These are phyloP conservation scores for Chrysina gloriosa DNA, from an alignment of 2,888 invertebrate genomes.

Conservation along the genomic window DNA sequence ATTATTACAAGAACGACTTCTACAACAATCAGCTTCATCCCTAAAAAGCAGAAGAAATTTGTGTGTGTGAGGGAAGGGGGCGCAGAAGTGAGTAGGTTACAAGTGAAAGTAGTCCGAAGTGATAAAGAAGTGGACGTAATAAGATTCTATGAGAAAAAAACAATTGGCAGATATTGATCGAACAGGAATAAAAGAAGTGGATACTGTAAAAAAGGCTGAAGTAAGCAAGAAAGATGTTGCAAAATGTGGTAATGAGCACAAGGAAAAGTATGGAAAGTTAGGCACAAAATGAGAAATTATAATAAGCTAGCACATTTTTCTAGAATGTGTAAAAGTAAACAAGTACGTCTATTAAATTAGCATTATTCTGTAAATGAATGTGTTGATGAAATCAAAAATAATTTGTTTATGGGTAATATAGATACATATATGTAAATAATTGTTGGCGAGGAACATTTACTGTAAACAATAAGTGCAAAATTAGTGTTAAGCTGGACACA, in stretches of 20 bases:
- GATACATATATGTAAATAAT: neutral
- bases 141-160: neutral
- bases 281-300: slow-evolving; percentile 44
- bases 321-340: slow-evolving; percentile 21
- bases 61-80: no score
- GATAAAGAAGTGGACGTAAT: slow-evolving; percentile 44
- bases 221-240: no score
- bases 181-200: neutral
- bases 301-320: neutral
- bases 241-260: no score
- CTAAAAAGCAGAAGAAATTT: slow-evolving; percentile 43
- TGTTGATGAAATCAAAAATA: neutral
- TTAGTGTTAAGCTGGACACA: neutral
- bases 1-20: slow-evolving; percentile 46
- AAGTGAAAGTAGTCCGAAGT: slow-evolving; percentile 45
- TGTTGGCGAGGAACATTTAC: neutral
- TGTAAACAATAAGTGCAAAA: neutral
- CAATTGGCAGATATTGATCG: neutral
- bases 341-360: no score
- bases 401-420: slow-evolving; percentile 1
- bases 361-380: neutral
- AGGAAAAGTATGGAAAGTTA: neutral
- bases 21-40: slow-evolving; percentile 38
- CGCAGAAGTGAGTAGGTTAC: slow-evolving; percentile 49
- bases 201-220: neutral